These are phyloP conservation scores for Oryzias melastigma DNA, from an alignment of 2,113 vertebrate genomes.

Conservation along the genomic window DNA sequence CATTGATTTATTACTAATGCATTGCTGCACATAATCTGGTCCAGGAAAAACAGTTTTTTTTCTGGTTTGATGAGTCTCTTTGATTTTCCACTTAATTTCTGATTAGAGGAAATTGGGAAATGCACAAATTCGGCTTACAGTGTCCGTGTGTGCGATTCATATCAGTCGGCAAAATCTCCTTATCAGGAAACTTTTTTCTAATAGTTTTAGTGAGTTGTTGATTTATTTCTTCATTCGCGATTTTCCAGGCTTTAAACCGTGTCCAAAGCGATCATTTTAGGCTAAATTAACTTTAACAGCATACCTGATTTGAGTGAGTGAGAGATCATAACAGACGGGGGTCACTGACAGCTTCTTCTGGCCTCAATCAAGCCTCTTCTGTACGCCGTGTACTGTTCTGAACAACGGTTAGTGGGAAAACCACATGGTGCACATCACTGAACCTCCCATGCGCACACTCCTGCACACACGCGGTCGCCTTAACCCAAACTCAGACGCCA, in stretches of 20 bases:
- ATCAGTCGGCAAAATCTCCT: slow-evolving; percentile 7
- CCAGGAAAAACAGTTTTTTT: slow-evolving; percentile 17
- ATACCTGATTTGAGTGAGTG: slow-evolving; percentile 18
- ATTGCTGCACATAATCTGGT: background rate
- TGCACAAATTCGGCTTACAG: slow-evolving; percentile 37
- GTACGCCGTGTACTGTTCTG: slow-evolving; percentile 46
- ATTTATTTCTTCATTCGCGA: background rate
- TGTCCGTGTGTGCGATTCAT: slow-evolving; percentile 27
- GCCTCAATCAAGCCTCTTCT: slow-evolving; percentile 27
- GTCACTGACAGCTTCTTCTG: slow-evolving; percentile 58
- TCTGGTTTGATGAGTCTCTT: slow-evolving; percentile 19
- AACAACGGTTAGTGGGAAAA: slow-evolving; percentile 48
- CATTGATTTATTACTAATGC: background rate
- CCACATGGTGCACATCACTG: slow-evolving; percentile 58
- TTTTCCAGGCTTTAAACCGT: slow-evolving; percentile 12
- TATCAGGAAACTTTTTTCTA: slow-evolving; percentile 13
- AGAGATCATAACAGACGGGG: slow-evolving; percentile 55
- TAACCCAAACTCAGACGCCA: slow-evolving; percentile 56
- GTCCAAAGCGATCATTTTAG: slow-evolving; percentile 55
- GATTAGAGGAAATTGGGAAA: slow-evolving; percentile 44
- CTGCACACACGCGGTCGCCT: slow-evolving; percentile 34
- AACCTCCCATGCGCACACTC: slow-evolving; percentile 16
- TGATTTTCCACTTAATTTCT: slow-evolving; percentile 59
- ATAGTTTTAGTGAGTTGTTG: slow-evolving; percentile 12
- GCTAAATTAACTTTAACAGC: slow-evolving; percentile 42